Percentiles rank a stretch among this genome's conserved stretches.
These are phyloP conservation scores for Synanthedon tipuliformis DNA, from an alignment of 2,888 invertebrate genomes.

Conservation along the genomic window DNA sequence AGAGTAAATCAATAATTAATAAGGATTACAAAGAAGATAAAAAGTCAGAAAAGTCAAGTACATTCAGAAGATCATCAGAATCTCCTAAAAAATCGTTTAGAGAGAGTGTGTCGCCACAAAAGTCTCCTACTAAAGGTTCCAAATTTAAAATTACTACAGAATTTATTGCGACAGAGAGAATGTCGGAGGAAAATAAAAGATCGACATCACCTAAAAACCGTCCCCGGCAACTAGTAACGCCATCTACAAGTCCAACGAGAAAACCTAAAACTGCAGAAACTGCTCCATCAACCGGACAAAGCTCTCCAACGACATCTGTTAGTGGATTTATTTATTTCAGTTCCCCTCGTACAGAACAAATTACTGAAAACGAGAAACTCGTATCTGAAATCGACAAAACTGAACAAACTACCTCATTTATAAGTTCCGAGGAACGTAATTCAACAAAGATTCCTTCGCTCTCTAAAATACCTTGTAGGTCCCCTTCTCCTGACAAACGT, in stretches of 20 bases:
- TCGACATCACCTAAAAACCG: conserved; percentile 21
- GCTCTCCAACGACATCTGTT: conserved; percentile 66
- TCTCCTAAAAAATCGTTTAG: conserved; percentile 22
- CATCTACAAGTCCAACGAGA: conserved; percentile 64
- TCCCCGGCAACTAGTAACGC: conserved; percentile 52
- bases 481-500: conserved; percentile 49
- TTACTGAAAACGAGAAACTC: conserved; percentile 40
- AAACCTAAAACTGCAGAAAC: conserved; percentile 39
- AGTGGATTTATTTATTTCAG: conserved; percentile 66
- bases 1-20: conserved; percentile 4
- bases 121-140: conserved; percentile 25
- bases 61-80: conserved; percentile 14
- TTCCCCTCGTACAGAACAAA: conserved; percentile 33
- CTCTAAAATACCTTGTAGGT: conserved; percentile 52
- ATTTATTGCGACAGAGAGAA: conserved; percentile 39
- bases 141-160: conserved; percentile 36
- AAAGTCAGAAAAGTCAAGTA: conserved; percentile 16
- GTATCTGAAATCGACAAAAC: conserved; percentile 18
- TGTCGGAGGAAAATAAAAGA: conserved; percentile 35
- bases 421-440: conserved; percentile 24
- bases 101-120: conserved; percentile 29
- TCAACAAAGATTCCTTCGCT: conserved; percentile 36
- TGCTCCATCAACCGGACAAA: conserved; percentile 53
- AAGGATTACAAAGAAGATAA: conserved; percentile 16
- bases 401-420: conserved; percentile 13